A percentile compares a stretch with the other conserved stretches of the same genome.
phyloP scores from a whole-genome alignment of 2,113 vertebrate genomes.

The Oxygymnocypris stewartii region DNA sequence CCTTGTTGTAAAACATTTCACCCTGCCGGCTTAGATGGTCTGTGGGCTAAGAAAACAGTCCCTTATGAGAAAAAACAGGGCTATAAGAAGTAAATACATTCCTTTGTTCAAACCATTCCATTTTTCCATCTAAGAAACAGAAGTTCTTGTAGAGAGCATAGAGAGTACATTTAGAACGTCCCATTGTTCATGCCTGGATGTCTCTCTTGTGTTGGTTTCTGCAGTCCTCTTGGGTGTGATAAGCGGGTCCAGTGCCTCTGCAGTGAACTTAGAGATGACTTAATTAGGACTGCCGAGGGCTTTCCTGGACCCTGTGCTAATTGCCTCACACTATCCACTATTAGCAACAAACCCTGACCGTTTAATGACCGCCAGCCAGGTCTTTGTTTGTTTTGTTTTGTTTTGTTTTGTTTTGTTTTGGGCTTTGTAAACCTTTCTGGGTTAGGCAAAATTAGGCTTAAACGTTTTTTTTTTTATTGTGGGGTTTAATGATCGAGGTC shows the following conservation, averaged over 20 bases:
- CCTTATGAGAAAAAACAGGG: neutral
- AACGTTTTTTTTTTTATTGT: neutral
- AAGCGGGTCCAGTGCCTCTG: neutral
- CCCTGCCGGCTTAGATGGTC: neutral
- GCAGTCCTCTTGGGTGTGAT: slow-evolving; percentile 20
- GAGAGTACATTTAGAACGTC: neutral
- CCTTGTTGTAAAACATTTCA: neutral
- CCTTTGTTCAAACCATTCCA: neutral
- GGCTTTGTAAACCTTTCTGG: slow-evolving; percentile 4
- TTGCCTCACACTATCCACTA: slow-evolving; percentile 40
- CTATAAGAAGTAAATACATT: neutral
- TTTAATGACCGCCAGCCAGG: slow-evolving; percentile 22
- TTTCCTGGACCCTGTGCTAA: slow-evolving; percentile 23
- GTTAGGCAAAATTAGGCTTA: slow-evolving; percentile 5
- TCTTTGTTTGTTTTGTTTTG: slow-evolving; percentile 32
- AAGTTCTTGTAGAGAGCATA: slow-evolving; percentile 9
- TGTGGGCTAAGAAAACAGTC: neutral
- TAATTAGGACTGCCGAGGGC: slow-evolving; percentile 39
- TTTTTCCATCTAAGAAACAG: neutral
- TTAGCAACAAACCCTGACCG: slow-evolving; percentile 45
- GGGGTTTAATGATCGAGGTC: slow-evolving; percentile 2
- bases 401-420: too few relatives aligned
- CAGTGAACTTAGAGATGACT: slow-evolving; percentile 33
- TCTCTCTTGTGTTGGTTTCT: slow-evolving; percentile 1
- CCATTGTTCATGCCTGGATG: neutral